These are phyloP conservation scores for Venturia canescens DNA, from an alignment of 1,140 invertebrate genomes.

Conservation along the genomic window DNA sequence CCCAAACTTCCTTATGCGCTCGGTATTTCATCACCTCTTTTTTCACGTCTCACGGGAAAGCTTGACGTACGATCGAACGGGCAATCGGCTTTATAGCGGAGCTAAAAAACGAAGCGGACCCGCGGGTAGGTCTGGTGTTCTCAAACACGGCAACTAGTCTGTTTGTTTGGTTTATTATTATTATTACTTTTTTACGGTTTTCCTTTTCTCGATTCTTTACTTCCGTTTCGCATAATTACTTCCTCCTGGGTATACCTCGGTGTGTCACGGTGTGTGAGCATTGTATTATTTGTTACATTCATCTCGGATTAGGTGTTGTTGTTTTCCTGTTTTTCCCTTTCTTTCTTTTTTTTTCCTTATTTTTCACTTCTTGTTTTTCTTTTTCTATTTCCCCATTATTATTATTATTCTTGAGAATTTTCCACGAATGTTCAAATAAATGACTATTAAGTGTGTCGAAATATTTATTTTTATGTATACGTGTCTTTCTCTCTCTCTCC, in stretches of 20 bases:
- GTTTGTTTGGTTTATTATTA: slow-evolving; percentile 62
- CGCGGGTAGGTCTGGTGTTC: slow-evolving; percentile 76
- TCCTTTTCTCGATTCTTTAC: slow-evolving; percentile 60
- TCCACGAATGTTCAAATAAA: slow-evolving; percentile 35
- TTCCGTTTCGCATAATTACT: slow-evolving; percentile 43
- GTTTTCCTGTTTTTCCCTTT: no score
- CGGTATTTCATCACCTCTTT: not conserved
- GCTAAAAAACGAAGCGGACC: slow-evolving; percentile 76
- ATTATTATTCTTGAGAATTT: not conserved
- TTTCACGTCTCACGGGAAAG: slow-evolving; percentile 7
- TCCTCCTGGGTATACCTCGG: slow-evolving; percentile 43
- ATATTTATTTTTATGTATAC: slow-evolving; percentile 45
- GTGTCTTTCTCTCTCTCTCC: slow-evolving; percentile 42
- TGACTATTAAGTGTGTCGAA: slow-evolving; percentile 47
- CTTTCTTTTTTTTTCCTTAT: not conserved
- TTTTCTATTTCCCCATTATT: not conserved
- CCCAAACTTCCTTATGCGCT: not conserved
- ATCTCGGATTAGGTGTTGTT: slow-evolving; percentile 12
- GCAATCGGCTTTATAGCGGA: slow-evolving; percentile 56
- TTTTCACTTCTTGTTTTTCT: not conserved
- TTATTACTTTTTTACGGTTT: slow-evolving; percentile 64
- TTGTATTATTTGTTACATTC: slow-evolving; percentile 41
- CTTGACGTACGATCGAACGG: slow-evolving; percentile 44
- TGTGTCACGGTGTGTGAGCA: slow-evolving; percentile 48
- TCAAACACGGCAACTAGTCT: slow-evolving; percentile 60